Conservation (phyloP, 2,113 vertebrate species). For the Pandion haliaetus region DNA sequence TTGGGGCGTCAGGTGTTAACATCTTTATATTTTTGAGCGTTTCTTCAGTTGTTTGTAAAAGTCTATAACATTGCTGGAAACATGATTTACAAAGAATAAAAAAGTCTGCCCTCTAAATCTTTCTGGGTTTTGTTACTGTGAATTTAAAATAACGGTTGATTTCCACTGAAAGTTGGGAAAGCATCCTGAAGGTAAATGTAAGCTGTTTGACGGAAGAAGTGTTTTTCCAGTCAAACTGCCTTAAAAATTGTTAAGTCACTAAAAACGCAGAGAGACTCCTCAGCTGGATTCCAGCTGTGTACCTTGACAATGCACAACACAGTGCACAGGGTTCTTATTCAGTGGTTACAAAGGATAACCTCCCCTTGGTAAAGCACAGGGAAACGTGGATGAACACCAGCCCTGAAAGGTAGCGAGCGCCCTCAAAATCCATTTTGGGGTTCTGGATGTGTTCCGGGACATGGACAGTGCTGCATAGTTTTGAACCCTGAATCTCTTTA, state of each 20-base stretch:
- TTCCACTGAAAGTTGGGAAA: not conserved
- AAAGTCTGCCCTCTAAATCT: not conserved
- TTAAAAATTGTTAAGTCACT: not conserved
- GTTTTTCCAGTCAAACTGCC: not conserved
- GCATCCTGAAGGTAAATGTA: not conserved
- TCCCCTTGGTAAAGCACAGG: not conserved
- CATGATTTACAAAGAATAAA: rapidly evolving
- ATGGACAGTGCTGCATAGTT: rapidly evolving
- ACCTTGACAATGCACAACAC: not conserved
- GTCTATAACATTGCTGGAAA: not conserved
- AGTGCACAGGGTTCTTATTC: rapidly evolving
- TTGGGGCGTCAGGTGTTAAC: not conserved
- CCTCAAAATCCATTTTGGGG: not conserved
- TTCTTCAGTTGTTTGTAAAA: not conserved
- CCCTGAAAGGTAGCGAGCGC: not conserved
- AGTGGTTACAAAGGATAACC: not conserved
- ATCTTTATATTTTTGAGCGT: not conserved
- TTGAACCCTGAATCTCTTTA: not conserved
- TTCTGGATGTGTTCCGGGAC: rapidly evolving
- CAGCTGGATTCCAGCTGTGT: not conserved
- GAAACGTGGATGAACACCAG: not conserved
- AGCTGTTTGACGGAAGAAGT: not conserved
- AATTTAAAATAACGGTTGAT: not conserved
- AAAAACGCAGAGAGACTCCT: rapidly evolving
- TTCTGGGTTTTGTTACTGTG: not conserved